These are phyloP conservation scores for Marasmarcha lunaedactyla DNA, from an alignment of 2,888 invertebrate genomes.

Conservation along the genomic window DNA sequence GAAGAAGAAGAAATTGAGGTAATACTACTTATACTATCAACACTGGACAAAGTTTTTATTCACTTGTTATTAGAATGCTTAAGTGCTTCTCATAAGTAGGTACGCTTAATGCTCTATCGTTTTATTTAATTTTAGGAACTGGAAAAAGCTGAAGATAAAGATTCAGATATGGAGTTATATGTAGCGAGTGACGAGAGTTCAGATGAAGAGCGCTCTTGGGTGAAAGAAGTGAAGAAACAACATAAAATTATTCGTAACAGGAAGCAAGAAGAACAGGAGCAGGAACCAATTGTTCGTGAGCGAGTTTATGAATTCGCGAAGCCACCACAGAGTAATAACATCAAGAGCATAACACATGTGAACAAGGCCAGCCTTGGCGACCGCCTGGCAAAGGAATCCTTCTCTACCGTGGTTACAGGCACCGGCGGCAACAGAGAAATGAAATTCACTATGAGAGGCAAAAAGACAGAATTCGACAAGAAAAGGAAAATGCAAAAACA, in stretches of 20 bases:
- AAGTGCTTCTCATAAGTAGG: no score
- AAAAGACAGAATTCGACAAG: conserved; percentile 62
- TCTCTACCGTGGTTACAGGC: conserved; percentile 53
- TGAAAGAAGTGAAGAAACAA: conserved; percentile 83
- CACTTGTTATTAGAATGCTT: no score
- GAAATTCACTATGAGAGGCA: conserved; percentile 77
- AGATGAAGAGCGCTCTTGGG: conserved; percentile 86
- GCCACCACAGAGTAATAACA: conserved; percentile 66
- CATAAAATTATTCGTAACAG: conserved; percentile 72
- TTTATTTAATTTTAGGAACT: conserved; percentile 23
- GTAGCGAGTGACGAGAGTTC: conserved; percentile 69
- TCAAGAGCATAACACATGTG: conserved; percentile 57
- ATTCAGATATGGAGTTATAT: conserved; percentile 66
- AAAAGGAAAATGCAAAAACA: conserved; percentile 75
- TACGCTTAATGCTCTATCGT: not conserved
- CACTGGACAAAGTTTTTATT: conserved; percentile 8
- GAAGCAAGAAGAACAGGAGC: conserved; percentile 34
- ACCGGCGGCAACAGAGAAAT: conserved; percentile 82
- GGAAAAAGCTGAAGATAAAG: conserved; percentile 45
- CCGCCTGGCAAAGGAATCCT: conserved; percentile 73
- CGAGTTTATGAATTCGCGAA: conserved; percentile 35
- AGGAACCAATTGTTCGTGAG: conserved; percentile 22
- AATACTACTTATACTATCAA: conserved; percentile 6
- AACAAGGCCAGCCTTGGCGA: conserved; percentile 80
- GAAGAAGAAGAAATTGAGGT: conserved; percentile 66